phyloP scores from a whole-genome alignment of 2,113 vertebrate species.

The Melanerpes formicivorus region DNA sequence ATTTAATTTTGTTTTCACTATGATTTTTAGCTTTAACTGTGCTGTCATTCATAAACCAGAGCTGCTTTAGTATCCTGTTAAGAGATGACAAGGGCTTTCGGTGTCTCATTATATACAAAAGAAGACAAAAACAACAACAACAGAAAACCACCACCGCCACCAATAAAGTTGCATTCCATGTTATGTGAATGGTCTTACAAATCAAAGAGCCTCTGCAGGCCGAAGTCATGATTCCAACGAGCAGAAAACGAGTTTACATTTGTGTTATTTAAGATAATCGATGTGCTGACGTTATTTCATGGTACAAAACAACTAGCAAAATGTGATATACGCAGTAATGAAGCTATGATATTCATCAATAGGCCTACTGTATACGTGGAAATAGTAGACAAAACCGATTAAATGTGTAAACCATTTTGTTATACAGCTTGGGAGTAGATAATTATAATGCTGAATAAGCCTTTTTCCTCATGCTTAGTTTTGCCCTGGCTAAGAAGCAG shows the following conservation, averaged over 20 bases:
- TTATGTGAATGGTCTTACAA: constrained; percentile 75
- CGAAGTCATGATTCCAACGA: constrained; percentile 52
- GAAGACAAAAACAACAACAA: neutral
- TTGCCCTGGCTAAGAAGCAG: constrained; percentile 34
- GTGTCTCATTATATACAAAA: constrained; percentile 73
- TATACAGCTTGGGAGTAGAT: constrained; percentile 58
- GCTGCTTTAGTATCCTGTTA: constrained; percentile 77
- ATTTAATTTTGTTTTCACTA: constrained; percentile 56
- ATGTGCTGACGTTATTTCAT: constrained; percentile 51
- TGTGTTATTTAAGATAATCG: constrained; percentile 66
- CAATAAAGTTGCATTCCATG: constrained; percentile 80
- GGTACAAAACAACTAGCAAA: constrained; percentile 35
- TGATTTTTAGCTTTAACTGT: constrained; percentile 82
- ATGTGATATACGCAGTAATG: constrained; percentile 53
- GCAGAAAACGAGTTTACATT: constrained; percentile 59
- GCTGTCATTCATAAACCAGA: constrained; percentile 78
- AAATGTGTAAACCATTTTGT: constrained; percentile 59
- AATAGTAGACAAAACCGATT: constrained; percentile 54
- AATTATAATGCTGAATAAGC: constrained; percentile 60
- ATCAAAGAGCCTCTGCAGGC: constrained; percentile 54
- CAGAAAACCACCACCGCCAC: neutral
- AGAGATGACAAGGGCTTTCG: constrained; percentile 76
- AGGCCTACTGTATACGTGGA: constrained; percentile 45
- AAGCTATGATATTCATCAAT: constrained; percentile 50
- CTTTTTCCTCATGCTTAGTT: constrained; percentile 53